Evolutionary conservation across 2,888 invertebrate species (phyloP).

Genomic region (Oithona nana): DNA sequence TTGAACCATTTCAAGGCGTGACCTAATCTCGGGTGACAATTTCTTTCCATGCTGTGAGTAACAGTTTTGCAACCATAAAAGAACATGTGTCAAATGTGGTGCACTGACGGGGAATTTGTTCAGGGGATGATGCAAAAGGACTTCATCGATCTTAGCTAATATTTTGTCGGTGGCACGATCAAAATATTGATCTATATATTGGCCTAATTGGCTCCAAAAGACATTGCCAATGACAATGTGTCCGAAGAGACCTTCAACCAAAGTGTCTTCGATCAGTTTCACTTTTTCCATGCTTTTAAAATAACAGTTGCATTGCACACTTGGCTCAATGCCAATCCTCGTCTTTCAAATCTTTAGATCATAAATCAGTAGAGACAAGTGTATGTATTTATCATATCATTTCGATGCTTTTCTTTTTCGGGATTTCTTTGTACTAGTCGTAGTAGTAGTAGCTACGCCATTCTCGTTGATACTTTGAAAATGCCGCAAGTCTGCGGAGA

Average conservation of each 20-base stretch:
- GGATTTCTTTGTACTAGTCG: neutral
- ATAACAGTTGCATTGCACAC: no score
- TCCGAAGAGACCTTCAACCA: neutral
- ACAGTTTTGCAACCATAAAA: neutral
- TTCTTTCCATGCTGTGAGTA: neutral
- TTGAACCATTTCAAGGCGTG: neutral
- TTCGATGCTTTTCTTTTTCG: neutral
- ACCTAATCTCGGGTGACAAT: no score
- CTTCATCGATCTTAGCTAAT: neutral
- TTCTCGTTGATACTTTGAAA: constrained; percentile 34
- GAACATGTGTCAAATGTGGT: neutral
- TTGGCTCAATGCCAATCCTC: no score
- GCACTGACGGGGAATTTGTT: neutral
- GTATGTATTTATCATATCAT: no score
- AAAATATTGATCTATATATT: neutral
- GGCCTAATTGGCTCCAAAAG: neutral
- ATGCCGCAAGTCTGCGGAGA: constrained; percentile 57
- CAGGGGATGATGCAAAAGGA: neutral
- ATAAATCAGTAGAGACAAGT: no score
- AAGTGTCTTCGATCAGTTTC: neutral
- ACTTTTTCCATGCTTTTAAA: no score
- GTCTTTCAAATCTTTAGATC: no score
- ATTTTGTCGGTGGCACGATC: neutral
- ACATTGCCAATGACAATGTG: neutral
- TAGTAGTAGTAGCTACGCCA: constrained; percentile 1